Evolutionary conservation across 2,113 vertebrate species (phyloP).

Genomic region (Macquaria ambigua): DNA sequence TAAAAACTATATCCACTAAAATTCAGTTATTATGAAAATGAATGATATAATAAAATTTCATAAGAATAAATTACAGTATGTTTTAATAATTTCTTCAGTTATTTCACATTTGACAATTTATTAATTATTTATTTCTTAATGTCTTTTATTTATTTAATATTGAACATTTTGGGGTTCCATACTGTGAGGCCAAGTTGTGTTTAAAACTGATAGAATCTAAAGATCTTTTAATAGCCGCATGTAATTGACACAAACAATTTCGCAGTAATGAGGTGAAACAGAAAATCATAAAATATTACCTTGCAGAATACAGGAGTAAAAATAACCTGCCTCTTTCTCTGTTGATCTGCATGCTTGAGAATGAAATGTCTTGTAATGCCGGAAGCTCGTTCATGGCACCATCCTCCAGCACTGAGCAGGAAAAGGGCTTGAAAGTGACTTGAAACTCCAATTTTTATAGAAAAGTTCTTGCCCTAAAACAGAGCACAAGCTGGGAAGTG

Average conservation of each 20-base stretch:
- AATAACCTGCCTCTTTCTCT: slow-evolving; percentile 4
- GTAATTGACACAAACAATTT: neutral
- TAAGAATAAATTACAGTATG: too few species aligned
- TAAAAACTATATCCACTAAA: too few species aligned
- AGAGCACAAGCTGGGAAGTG: neutral
- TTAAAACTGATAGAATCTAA: neutral
- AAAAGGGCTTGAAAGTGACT: slow-evolving; percentile 38
- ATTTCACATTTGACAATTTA: too few species aligned
- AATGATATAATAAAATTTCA: neutral
- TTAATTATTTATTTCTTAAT: too few species aligned
- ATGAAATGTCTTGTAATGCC: slow-evolving; percentile 33
- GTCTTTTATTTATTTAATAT: too few species aligned
- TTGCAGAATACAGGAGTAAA: slow-evolving; percentile 8
- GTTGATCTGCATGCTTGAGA: slow-evolving; percentile 5
- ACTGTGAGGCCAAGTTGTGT: neutral
- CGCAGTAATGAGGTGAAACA: neutral
- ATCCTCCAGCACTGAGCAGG: slow-evolving; percentile 24
- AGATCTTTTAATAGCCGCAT: too few species aligned
- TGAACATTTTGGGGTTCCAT: neutral
- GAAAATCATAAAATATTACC: neutral
- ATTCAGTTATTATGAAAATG: too few species aligned
- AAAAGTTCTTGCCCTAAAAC: slow-evolving; percentile 26
- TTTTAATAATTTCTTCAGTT: neutral
- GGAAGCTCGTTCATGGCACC: slow-evolving; percentile 14
- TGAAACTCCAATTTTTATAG: slow-evolving; percentile 1